Base-by-base conservation (phyloP, 2,888 invertebrate species). In the Saturnia pavonia region DNA sequence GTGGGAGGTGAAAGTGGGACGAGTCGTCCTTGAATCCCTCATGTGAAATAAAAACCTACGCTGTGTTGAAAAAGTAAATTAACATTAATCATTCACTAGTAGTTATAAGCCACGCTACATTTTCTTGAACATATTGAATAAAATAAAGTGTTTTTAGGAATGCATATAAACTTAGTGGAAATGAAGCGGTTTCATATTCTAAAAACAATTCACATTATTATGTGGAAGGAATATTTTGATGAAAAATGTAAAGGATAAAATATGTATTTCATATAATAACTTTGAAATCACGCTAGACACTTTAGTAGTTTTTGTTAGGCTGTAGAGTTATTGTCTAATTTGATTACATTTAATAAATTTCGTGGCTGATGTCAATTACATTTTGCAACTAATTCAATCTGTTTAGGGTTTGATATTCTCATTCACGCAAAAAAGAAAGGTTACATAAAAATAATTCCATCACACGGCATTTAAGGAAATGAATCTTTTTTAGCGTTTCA, bases 1-100 rank as follows among this genome's bases (percentile, higher is more conserved):
- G 88, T 86, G 86, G 84, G 87, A 85, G 90, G 92, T 91, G 92
- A 92, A 92, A 92, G 92, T 89, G 82, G 75, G 82, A 74, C 79
- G 74, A 72, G 78, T 81, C 88, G 90, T 88, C 91, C 91, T 91
- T 91, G 91, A 86, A 81, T 76, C 82, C 81, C 85, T 48, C 14
- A 22, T 43, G 45, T 27, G 48, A 68, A 51, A 65, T 65, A 68
- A 69, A 69, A 63, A 63, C 42, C 40, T n/a, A 66, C 54, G 27
- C 68, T 45, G 54, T 43, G 40, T 69, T 68, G 51, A 42, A 66
- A 54, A 54, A 70, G 51, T 22, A 70, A 66, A 70, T 70, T 34
- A 54, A 67, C 54, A 65, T 67, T 42, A 43, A 67, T 70, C 70
- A 27, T 66, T 67, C 66, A 40, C 42, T 9, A 65, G 27, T 14